Base-by-base conservation (phyloP, 92 coral and sea anemone species). In the Blastomussa wellsi region DNA sequence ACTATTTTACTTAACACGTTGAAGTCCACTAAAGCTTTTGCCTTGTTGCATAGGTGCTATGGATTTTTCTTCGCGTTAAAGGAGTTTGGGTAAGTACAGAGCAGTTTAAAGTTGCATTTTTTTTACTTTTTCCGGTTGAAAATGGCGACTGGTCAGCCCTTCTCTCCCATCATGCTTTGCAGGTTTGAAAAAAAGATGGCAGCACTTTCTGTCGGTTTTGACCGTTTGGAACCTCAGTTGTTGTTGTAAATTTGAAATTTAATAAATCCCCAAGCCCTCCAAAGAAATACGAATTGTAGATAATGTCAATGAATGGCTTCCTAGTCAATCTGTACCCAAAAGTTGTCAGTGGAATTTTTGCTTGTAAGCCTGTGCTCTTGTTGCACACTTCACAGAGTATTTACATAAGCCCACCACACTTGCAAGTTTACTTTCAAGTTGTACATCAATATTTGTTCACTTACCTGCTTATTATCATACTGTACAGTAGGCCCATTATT, bases 101-200 rank as follows among this genome's bases (percentile, higher is more conserved):
- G 28, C 22, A 71, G 33, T n/a, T 70, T 3, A 20, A 44, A 17
- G 13, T 22, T 39, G 19, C 29, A 9, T 31, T n/a, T 32, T 31
- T 29, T 72, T 52, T 51, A 2, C 15, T 55, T 71, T 82, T 70
- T 36, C 53, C 68, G 38, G 55, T 53, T 9, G 52, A 70, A 57
- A 52, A 82, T 82, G 86, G 77, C 78, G 86, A 33, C 44, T 12
- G 19, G 69, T 16, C 49, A 36, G 19, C 17, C 47, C 65, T 10
- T 52, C 17, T 37, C n/a, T 74, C 80, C 87, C 87, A 41, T 33
- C 12, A 51, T 59, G 64, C 87, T 74, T 29, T 38, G 87, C 87
- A 36, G 80, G 60, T 78, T 26, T 36, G 49, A 26, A 5, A 44
- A 28, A 70, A 71, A 71, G 51, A 47, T 47, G 59, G 59, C 78